Evolutionary conservation across 2,888 invertebrate species (phyloP).

Genomic region (Sarcophaga subvicina): DNA sequence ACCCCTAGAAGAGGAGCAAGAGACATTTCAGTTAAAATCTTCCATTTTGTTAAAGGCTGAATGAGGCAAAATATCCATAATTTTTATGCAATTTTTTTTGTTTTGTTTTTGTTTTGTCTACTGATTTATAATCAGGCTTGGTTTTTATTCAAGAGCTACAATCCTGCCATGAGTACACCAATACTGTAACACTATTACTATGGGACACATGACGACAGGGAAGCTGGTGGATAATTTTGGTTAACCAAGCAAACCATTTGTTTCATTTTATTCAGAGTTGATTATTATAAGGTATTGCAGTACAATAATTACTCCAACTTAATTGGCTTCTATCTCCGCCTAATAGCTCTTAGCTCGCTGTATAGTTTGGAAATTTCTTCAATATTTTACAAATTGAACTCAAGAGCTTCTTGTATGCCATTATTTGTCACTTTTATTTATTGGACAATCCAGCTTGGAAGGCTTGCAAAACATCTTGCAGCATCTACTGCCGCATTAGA

Average conservation of each 20-base stretch:
- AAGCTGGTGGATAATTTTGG: neutral
- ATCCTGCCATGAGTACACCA: slow-evolving; percentile 27
- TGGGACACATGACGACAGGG: neutral
- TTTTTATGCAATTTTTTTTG: neutral
- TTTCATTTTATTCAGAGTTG: too few relatives aligned
- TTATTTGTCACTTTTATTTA: too few relatives aligned
- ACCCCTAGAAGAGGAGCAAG: neutral
- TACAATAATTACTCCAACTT: too few relatives aligned
- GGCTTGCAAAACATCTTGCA: too few relatives aligned
- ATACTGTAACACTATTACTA: slow-evolving; percentile 19
- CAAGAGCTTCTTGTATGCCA: too few relatives aligned
- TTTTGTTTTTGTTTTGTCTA: slow-evolving; percentile 22
- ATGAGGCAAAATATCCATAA: slow-evolving; percentile 31
- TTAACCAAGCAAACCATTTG: neutral
- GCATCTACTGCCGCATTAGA: too few relatives aligned
- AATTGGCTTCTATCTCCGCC: too few relatives aligned
- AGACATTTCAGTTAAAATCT: slow-evolving; percentile 22
- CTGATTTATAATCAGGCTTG: slow-evolving; percentile 56
- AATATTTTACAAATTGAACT: too few relatives aligned
- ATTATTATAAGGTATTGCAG: too few relatives aligned
- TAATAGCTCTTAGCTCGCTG: too few relatives aligned
- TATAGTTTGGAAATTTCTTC: too few relatives aligned
- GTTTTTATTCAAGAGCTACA: slow-evolving; percentile 20
- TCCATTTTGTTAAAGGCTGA: slow-evolving; percentile 1
- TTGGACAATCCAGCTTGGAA: too few relatives aligned